phyloP scores from a whole-genome alignment of 2,797 vertebrate genomes.

The Stomatorhinus walkeri region DNA sequence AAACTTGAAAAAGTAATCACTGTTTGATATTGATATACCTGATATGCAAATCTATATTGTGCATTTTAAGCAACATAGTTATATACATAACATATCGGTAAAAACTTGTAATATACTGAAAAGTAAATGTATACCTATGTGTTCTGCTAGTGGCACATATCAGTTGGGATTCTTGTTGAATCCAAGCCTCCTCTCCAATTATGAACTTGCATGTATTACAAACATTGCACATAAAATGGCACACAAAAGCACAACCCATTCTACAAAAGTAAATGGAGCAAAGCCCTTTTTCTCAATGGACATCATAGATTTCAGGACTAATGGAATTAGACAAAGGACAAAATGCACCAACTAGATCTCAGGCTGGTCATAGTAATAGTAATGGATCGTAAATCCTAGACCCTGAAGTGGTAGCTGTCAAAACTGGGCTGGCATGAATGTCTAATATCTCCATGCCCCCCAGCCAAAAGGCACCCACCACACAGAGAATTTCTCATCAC shows the following conservation, averaged over 20 bases:
- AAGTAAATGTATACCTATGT: neutral
- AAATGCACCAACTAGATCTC: conserved; percentile 76
- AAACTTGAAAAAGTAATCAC: neutral
- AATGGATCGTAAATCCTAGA: conserved; percentile 77
- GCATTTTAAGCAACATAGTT: neutral
- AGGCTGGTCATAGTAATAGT: conserved; percentile 66
- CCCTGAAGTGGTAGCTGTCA: conserved; percentile 72
- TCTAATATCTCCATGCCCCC: conserved; percentile 65
- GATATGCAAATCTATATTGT: neutral
- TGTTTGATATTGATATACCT: neutral
- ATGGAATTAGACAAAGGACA: conserved; percentile 81
- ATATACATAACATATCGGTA: neutral
- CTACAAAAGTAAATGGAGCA: conserved; percentile 52
- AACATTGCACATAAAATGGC: conserved; percentile 58
- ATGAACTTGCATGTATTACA: conserved; percentile 61
- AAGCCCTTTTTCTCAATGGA: conserved; percentile 72
- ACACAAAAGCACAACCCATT: conserved; percentile 57
- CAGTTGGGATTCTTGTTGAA: neutral
- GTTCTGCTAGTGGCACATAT: neutral
- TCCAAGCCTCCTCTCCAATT: neutral
- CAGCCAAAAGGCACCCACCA: conserved; percentile 20
- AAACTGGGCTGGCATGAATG: conserved; percentile 65
- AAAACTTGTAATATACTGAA: neutral
- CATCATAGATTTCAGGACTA: conserved; percentile 72
- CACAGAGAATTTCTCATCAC: conserved; percentile 1